Evolutionary conservation across 2,113 vertebrate species (phyloP), one percentile per base, ranked within the genome.

Genomic region (Cyprinodon variegatus): DNA sequence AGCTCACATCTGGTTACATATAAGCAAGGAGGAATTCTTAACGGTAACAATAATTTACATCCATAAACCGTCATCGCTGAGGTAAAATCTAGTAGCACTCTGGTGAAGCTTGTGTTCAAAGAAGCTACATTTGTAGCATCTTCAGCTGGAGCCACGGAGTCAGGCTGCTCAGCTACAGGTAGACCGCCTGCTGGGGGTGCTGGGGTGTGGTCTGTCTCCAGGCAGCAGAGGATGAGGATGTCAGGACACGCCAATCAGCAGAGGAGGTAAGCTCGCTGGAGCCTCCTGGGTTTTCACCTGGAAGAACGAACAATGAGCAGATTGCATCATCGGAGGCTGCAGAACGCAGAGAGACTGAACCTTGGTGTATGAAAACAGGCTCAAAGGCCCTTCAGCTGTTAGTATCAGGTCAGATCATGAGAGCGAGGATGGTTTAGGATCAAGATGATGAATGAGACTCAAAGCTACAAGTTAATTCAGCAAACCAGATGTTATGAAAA

Each of bases 261-360:
- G 81, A 78, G 85, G 78, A 40, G 86, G 57, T 2, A 77, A 41
- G 76, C 68, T 77, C 17, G 82, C 82, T 68, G 93, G 84, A 53
- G 83, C 85, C 37, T 91, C 90, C 71, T 86, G 93, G 6, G 87
- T 77, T 82, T 93, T 96, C 85, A 93, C 92, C 97, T 98, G 79
- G 40, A 79, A 36, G 6, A 87, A 66, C 76, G 0, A 74, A 70
- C 6, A 4, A 11, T 57, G 5, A 77, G 69, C 43, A 65, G 61
- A 2, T 29, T 29, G 29, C 29, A 29, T 63, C 9, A 14, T 2
- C 17, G 20, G 1, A n/a, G 29, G 59, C n/a, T 61, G n/a, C 37
- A 11, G 10, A 48, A 41, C 9, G 3, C 41, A 41, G 41, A 41
- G 41, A 41, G 41, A 41, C 9, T 41, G 41, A 41, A 41, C 41